A percentile compares a stretch with the other conserved stretches of the same genome.
Conservation (phyloP, 2,888 invertebrate genomes). For the Hirtodrosophila duncani region DNA sequence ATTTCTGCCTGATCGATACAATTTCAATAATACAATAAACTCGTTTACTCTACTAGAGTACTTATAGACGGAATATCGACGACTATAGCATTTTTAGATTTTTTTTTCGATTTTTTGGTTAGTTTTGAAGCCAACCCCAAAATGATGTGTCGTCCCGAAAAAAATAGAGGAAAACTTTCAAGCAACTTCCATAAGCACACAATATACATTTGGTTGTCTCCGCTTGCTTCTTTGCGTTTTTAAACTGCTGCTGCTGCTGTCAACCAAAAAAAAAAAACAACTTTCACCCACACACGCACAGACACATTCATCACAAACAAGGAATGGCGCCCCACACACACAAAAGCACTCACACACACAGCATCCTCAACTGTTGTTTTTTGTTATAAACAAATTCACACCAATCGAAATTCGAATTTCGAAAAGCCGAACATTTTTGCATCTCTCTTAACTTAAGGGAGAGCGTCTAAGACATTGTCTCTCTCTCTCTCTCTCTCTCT, state of each 20-base stretch:
- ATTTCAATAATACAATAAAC: too few species aligned
- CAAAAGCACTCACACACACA: slow-evolving; percentile 11
- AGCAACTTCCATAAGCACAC: slow-evolving; percentile 48
- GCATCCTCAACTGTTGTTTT: slow-evolving; percentile 24
- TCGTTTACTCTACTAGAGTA: too few species aligned
- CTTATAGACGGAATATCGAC: too few species aligned
- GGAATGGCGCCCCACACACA: slow-evolving; percentile 8
- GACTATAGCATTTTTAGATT: slow-evolving; percentile 1
- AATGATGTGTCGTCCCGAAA: slow-evolving; percentile 27
- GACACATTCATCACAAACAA: neutral
- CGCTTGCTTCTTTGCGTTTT: slow-evolving; percentile 30
- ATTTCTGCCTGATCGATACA: too few species aligned
- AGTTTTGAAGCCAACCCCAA: neutral
- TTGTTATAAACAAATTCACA: slow-evolving; percentile 63
- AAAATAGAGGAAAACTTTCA: slow-evolving; percentile 31
- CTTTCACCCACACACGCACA: slow-evolving; percentile 27
- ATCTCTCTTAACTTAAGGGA: slow-evolving; percentile 1
- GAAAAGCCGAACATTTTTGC: slow-evolving; percentile 35
- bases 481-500: neutral
- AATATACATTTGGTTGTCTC: slow-evolving; percentile 47
- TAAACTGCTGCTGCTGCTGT: slow-evolving; percentile 42
- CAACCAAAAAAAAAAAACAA: slow-evolving; percentile 43
- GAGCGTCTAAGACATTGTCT: neutral
- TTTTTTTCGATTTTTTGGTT: slow-evolving; percentile 10
- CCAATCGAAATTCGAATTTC: slow-evolving; percentile 66